phyloP scores from a whole-genome alignment of 2,797 vertebrate species.

The Notamacropus eugenii region DNA sequence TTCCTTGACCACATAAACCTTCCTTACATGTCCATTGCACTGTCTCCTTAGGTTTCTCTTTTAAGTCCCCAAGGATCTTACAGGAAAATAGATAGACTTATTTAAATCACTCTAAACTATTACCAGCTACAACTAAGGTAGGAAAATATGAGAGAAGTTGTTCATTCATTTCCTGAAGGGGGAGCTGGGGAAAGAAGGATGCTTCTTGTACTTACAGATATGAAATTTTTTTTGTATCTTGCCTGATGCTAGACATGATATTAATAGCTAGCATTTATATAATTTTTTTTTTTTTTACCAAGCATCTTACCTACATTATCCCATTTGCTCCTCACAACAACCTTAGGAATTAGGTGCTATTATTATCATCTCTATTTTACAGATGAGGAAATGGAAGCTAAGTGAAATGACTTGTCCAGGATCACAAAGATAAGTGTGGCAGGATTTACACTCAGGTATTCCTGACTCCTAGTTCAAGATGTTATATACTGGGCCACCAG shows the following conservation, averaged over 20 bases:
- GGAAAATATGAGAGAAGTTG: not conserved
- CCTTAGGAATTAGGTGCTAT: not conserved
- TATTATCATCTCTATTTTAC: not conserved
- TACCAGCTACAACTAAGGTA: no score
- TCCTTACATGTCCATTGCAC: slow-evolving; percentile 3
- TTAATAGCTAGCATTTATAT: not conserved
- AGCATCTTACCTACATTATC: not conserved
- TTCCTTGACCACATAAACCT: not conserved
- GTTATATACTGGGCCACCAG: not conserved
- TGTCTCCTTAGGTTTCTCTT: no score
- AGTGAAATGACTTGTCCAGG: not conserved
- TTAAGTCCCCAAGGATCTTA: no score
- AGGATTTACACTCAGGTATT: not conserved
- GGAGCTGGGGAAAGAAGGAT: not conserved
- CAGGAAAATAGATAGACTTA: no score
- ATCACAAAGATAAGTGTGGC: not conserved
- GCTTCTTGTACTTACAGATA: not conserved
- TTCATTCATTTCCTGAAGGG: not conserved
- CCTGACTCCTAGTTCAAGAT: not conserved
- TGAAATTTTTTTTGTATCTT: not conserved
- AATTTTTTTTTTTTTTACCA: not conserved
- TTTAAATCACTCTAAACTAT: not conserved
- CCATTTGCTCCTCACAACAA: not conserved
- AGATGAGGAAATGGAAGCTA: not conserved
- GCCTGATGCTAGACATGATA: not conserved